A percentile compares a stretch with the other conserved stretches of the same genome.
Evolutionary conservation across 2,797 vertebrate genomes (phyloP).

Genomic region (Holocentrus rufus): DNA sequence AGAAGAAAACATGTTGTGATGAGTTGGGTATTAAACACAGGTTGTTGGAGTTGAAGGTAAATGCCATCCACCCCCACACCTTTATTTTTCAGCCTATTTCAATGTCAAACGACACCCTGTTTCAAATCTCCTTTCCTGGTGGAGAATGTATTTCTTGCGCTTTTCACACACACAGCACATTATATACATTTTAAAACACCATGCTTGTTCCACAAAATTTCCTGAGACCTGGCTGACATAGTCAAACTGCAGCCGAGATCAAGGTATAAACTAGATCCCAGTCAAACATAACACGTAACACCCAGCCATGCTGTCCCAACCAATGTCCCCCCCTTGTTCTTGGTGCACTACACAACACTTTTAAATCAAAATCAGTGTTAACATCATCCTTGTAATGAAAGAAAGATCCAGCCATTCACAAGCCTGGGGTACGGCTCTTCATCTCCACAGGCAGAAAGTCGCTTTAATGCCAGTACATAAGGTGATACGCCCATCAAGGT

Average conservation of each 20-base stretch:
- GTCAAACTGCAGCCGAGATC: background rate
- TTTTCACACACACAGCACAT: background rate
- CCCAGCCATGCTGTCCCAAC: background rate
- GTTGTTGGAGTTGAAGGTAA: no score
- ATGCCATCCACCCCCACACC: no score
- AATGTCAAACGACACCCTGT: no score
- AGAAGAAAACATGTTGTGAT: no score
- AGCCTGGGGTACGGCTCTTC: background rate
- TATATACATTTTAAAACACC: no score
- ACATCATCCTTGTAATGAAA: background rate
- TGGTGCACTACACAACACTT: no score
- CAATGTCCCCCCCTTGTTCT: background rate
- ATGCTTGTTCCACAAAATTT: conserved; percentile 42
- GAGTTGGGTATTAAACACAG: no score
- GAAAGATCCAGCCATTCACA: background rate
- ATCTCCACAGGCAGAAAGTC: conserved; percentile 9
- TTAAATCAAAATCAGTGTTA: background rate
- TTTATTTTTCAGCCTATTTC: no score
- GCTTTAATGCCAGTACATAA: background rate
- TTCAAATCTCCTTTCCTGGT: background rate
- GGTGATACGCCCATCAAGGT: background rate
- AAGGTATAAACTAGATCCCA: background rate
- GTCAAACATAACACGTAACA: no score
- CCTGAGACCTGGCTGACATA: conserved; percentile 28
- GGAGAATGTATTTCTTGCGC: background rate